Evolutionary conservation across 2,113 vertebrate species (phyloP), one percentile per base, ranked within the genome.

Genomic region (Tautogolabrus adspersus): DNA sequence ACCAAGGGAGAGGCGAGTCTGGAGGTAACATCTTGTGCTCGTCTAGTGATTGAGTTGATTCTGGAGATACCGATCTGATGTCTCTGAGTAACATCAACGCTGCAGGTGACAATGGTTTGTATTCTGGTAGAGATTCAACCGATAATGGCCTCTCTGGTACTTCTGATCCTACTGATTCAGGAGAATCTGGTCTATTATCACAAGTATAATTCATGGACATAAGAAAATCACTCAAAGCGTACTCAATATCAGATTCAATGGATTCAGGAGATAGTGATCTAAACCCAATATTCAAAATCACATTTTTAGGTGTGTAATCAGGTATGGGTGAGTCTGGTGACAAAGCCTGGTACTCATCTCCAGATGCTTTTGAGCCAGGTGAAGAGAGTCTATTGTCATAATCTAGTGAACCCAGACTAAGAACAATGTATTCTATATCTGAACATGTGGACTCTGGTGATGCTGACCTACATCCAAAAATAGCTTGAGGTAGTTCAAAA

Each of bases 291-390:
- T 82, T 86, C 56, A 86, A 7, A 52, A 85, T 67, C 11, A 85
- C 70, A 66, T 4, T 6, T 54, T 87, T 77, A 68, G 10, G 2
- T 59, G 44, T 84, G 37, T 79, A 93, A 3, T 86, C 73, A 42
- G 85, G 77, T 65, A 92, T 59, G 8, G 86, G 90, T 16, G 88
- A 94, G 61, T 88, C 89, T 77, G 85, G 88, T 38, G 81, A 76
- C 12, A 89, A 26, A 37, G 3, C 30, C 10, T 57, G 78, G 37
- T 66, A 72, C 55, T 87, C 77, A 80, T 87, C 75, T 56, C 64
- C 71, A 63, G 85, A 91, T 30, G 23, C 49, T 49, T 72, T 62
- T 69, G 92, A 94, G n/a, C 34, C 75, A 49, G 89, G 84, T 62
- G 90, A 93, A 51, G 64, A 76, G 0, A 23, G 55, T 83, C 86